Evolutionary conservation across 1,140 invertebrate species (phyloP), one percentile per base, ranked within the genome.

Genomic region (Macrotrachela quadricornifera): DNA sequence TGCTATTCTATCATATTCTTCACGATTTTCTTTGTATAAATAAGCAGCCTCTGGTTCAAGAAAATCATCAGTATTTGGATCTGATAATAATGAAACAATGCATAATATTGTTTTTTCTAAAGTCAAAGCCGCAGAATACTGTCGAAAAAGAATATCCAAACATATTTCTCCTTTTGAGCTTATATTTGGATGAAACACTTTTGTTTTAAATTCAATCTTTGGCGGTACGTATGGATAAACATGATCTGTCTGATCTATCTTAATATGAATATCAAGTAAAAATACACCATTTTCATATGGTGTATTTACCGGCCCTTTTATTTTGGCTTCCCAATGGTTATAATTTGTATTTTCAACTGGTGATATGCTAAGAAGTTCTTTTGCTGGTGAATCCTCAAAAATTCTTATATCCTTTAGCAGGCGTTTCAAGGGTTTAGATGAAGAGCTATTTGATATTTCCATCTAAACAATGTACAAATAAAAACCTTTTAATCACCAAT

Each of bases 161-260:
- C 41, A 42, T 13, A 42, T 42, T 14, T 15, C 15, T 6, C 41
- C 41, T 4, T 42, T 42, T 14, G 12, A 13, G 15, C 41, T 13
- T 14, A 42, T 42, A 15, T 42, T 42, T 42, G 41, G 41, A 11
- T 42, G 41, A 42, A 14, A 42, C 6, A 42, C 15, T 15, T 42
- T 42, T 15, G 41, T 42, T 15, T 13, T 15, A 45, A 38, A 16
- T 13, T 16, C 37, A 57, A 69, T 78, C 10, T 91, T 92, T 55
- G 91, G 91, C 58, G 92, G 92, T 76, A 92, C 92, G 69, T 96
- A 97, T 45, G 92, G 92, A 76, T 97, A 97, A 30, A 88, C 90
- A 73, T 94, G 86, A 60, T 91, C 91, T n/a, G 21, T 30, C 21
- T 4, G 21, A 8, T n/a, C n/a, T n/a, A n/a, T n/a, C n/a, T n/a